Base-by-base conservation (phyloP, 2,113 vertebrate genomes). In the Rhineura floridana region DNA sequence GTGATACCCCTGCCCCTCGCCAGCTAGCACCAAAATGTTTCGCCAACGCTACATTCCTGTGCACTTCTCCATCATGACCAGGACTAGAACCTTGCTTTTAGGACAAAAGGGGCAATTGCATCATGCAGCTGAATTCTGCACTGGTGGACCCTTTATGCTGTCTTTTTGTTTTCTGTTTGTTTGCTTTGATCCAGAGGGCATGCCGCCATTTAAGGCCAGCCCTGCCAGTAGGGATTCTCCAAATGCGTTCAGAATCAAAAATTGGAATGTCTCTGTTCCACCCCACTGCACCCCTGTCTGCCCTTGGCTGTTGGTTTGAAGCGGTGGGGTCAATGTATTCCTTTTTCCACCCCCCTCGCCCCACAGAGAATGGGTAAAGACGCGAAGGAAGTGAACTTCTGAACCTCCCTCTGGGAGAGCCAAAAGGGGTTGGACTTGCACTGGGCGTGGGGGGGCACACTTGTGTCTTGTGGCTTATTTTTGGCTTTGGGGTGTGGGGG, bases 371-470 rank as follows among this genome's bases (percentile, higher is more conserved):
- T 36, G 55, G 88, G 44, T n/a, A 83, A 83, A 93, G 92, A 93
- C 91, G 88, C 80, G 86, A 92, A 91, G 93, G 92, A 89, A 72
- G 33, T 88, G 92, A 87, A 92, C 83, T 95, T 91, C 91, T 92
- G 91, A 94, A 94, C 76, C 91, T 95, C 95, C 91, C 92, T 0
- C 21, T 93, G 96, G 96, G 96, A 96, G n/a, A 13, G 67, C 44
- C 80, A 59, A 92, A 82, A n/a, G 85, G 90, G 89, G 90, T 19
- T 46, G 82, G 89, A 30, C 73, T 78, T 87, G 65, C 7, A 86
- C 76, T 19, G 72, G 55, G 62, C 25, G 42, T 63, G 84, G 75
- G 21, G 89, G 86, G 89, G 90, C 89, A 81, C 81, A 91, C 88
- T 81, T 36, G 73, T 30, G 12, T 89, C 87, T 88, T 88, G 88